Evolutionary conservation across 1,140 invertebrate genomes (phyloP).

Genomic region (Scylla paramamosain): DNA sequence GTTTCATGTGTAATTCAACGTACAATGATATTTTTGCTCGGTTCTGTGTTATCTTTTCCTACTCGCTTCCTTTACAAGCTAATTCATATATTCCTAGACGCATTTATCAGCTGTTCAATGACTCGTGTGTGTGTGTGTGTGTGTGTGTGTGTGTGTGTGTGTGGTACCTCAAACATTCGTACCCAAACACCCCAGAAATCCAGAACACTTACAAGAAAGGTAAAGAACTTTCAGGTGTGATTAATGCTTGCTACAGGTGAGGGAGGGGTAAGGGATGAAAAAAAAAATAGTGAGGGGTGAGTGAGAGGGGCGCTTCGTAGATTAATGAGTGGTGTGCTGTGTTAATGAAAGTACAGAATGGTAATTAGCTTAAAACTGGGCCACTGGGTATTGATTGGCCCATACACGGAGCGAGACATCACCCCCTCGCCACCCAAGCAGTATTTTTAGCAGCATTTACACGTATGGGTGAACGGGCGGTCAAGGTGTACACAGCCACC

Average conservation of each 20-base stretch:
- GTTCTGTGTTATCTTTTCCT: too few relatives aligned
- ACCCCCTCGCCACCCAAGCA: background rate
- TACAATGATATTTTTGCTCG: too few relatives aligned
- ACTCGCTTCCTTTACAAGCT: too few relatives aligned
- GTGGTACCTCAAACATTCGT: background rate
- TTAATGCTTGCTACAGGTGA: background rate
- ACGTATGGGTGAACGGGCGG: too few relatives aligned
- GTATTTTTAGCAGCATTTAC: too few relatives aligned
- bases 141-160: too few relatives aligned
- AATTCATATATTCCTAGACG: too few relatives aligned
- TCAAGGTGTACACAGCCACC: too few relatives aligned
- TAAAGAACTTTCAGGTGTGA: background rate
- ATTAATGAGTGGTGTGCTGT: slow-evolving; percentile 35
- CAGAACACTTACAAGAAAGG: background rate
- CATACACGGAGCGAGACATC: background rate
- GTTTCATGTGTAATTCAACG: too few relatives aligned
- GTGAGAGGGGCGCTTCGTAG: background rate
- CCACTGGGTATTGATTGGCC: slow-evolving; percentile 25
- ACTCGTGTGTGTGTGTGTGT: too few relatives aligned
- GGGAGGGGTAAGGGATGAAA: background rate
- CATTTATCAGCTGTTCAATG: too few relatives aligned
- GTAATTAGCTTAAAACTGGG: slow-evolving; percentile 42
- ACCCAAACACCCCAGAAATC: background rate
- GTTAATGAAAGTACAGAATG: slow-evolving; percentile 42
- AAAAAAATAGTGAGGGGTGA: background rate